Base-by-base conservation (phyloP, 2,797 vertebrate genomes). In the Staurois parvus region DNA sequence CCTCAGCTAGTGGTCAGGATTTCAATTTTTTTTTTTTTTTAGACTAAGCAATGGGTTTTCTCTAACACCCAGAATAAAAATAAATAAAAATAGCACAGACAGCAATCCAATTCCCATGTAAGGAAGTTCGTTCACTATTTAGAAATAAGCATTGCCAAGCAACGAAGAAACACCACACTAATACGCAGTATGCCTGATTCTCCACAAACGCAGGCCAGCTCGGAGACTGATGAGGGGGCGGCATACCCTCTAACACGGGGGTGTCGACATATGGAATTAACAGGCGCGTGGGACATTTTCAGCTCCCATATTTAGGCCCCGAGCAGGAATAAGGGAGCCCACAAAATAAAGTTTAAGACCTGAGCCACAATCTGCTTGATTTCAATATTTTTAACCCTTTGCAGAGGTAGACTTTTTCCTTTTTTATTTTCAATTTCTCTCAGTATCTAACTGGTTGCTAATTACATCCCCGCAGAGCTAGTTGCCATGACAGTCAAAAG, bases 401-500 rank as follows among this genome's bases (percentile, higher is more conserved):
- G 45, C 48, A 72, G 48, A 30, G 19, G 76, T 29, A 72, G 68
- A 52, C 9, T 59, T 59, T 24, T 59, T 45, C 2, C 13, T 32
- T 26, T 9, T 67, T 62, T 34, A 56, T 70, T 72, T 59, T 17
- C 15, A n/a, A 34, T 80, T 59, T 52, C 29, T 45, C 68, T 4
- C 24, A 9, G 79, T 28, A 81, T 81, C 59, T 83, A 48, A 83
- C 80, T 42, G 69, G 81, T 79, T 87, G 85, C 80, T 83, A 83
- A 83, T 68, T 83, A 73, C 80, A 83, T 82, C 85, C 80, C 81
- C 81, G 81, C 85, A 87, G 59, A 24, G 69, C 75, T 59, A 75
- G 85, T 87, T 87, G 85, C 85, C 85, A 87, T 87, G 85, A 79
- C 80, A 87, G 75, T 83, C 69, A 40, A 52, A 73, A 72, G 72